phyloP scores from a whole-genome alignment of 2,113 vertebrate genomes.

The Urocitellus parryii region DNA sequence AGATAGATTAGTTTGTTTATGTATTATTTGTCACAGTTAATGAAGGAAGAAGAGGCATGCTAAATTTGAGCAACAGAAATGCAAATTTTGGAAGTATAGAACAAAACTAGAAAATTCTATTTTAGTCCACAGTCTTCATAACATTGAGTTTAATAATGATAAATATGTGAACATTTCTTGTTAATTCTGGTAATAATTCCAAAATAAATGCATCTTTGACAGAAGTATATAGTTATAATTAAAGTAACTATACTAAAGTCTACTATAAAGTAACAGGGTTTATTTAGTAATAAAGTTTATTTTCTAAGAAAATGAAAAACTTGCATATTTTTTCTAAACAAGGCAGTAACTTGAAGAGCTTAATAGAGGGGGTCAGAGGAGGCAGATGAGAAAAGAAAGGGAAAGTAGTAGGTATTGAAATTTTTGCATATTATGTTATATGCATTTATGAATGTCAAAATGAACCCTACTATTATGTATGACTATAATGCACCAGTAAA shows the following conservation, averaged over 20 bases:
- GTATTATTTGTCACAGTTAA: slow-evolving; percentile 60
- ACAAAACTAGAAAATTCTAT: slow-evolving; percentile 57
- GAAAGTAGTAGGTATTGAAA: no score
- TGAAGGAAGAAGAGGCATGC: slow-evolving; percentile 41
- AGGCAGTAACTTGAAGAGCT: slow-evolving; percentile 68
- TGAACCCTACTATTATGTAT: no score
- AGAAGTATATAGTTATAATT: slow-evolving; percentile 61
- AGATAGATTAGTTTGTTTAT: slow-evolving; percentile 49
- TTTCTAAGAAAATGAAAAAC: slow-evolving; percentile 53
- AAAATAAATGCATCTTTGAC: background rate
- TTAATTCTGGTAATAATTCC: slow-evolving; percentile 38
- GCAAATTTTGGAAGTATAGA: slow-evolving; percentile 65
- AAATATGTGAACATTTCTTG: slow-evolving; percentile 54
- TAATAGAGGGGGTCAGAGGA: no score
- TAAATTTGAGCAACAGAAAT: slow-evolving; percentile 61
- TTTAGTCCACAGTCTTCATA: slow-evolving; percentile 41
- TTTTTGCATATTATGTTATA: no score
- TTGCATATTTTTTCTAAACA: slow-evolving; percentile 47
- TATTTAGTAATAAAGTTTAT: slow-evolving; percentile 62
- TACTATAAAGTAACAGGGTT: slow-evolving; percentile 55
- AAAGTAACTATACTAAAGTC: no score
- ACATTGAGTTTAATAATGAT: slow-evolving; percentile 16
- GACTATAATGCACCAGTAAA: no score
- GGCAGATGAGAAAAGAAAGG: no score
- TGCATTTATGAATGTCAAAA: no score